These are phyloP conservation scores for Xanthorhoe spadicearia DNA, from an alignment of 2,888 invertebrate species.

Conservation along the genomic window DNA sequence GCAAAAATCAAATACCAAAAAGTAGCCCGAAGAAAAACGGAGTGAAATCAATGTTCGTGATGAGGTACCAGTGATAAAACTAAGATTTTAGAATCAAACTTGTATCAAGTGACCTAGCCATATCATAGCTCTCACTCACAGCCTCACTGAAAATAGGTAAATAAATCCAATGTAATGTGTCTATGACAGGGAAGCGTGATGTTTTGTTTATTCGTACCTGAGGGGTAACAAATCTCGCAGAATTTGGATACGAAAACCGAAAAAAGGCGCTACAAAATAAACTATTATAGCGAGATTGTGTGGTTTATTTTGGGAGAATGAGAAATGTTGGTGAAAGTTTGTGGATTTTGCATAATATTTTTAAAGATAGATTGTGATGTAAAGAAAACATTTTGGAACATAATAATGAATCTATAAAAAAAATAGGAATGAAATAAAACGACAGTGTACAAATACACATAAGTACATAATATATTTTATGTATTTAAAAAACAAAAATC, in stretches of 20 bases:
- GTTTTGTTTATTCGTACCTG: conserved; percentile 46
- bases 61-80: no score
- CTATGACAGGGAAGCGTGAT: conserved; percentile 42
- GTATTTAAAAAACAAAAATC: no score
- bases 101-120: conserved; percentile 1
- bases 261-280: conserved; percentile 14
- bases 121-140: conserved; percentile 12
- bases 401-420: no score
- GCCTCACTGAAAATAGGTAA: conserved; percentile 40
- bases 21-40: no score
- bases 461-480: no score
- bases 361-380: no score
- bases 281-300: conserved; percentile 3
- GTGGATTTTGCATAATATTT: background rate
- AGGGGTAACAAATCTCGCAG: conserved; percentile 24
- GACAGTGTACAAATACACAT: no score
- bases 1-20: no score
- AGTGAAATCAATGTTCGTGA: no score
- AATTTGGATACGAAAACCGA: conserved; percentile 26
- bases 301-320: conserved; percentile 5
- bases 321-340: background rate
- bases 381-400: no score
- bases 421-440: no score
- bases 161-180: conserved; percentile 50
- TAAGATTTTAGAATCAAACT: no score